Evolutionary conservation across 2,888 invertebrate genomes (phyloP).

Genomic region (Aleiodes alternator): DNA sequence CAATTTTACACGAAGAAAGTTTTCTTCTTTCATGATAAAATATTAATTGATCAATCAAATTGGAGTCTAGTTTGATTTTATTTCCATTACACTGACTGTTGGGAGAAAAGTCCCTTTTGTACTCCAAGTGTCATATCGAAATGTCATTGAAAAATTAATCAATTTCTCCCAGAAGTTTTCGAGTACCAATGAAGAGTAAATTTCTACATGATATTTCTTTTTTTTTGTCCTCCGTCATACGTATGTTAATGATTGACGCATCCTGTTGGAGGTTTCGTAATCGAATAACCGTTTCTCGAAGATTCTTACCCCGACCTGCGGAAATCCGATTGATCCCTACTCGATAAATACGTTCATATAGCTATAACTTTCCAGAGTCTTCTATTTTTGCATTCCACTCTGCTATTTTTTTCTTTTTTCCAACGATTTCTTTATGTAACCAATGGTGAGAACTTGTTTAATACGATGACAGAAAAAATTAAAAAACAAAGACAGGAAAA

Average conservation of each 20-base stretch:
- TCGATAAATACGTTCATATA: conserved; percentile 1
- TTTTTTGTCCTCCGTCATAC: conserved; percentile 8
- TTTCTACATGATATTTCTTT: background rate
- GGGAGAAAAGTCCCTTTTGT: no score
- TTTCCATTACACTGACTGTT: no score
- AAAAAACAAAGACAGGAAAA: background rate
- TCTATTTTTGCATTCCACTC: conserved; percentile 25
- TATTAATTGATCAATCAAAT: no score
- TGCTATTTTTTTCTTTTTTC: background rate
- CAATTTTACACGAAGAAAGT: no score
- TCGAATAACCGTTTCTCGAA: conserved; percentile 26
- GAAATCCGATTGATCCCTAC: conserved; percentile 6
- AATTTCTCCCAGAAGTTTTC: background rate
- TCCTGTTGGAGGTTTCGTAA: conserved; percentile 33
- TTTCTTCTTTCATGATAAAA: no score
- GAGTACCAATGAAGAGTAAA: background rate
- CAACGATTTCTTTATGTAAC: no score
- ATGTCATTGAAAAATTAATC: background rate
- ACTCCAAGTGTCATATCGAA: no score
- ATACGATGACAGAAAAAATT: background rate
- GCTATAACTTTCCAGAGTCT: conserved; percentile 36
- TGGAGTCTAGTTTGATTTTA: no score
- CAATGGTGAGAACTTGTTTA: background rate
- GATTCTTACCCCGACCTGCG: conserved; percentile 12
- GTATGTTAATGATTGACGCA: conserved; percentile 31